Evolutionary conservation across 2,113 vertebrate genomes (phyloP).

Genomic region (Hydrolagus affinis): DNA sequence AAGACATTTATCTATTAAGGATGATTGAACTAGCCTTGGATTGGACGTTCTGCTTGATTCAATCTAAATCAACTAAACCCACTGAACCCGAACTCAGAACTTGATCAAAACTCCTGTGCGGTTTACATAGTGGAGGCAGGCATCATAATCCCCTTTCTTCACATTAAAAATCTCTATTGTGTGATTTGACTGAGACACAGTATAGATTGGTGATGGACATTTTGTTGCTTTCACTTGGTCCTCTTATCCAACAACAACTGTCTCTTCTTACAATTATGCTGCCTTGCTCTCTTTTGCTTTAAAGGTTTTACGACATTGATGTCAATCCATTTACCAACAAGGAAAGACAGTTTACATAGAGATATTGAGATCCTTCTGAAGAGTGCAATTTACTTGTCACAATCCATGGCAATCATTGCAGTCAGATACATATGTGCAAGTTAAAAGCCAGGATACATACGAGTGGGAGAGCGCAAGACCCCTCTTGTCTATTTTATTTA

Average conservation of each 20-base stretch:
- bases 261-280: not conserved
- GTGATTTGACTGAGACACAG: not conserved
- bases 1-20: not conserved
- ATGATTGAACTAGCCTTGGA: not conserved
- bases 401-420: too few species aligned
- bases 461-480: not conserved
- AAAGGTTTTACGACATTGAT: not conserved
- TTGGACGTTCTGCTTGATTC: not conserved
- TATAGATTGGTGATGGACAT: not conserved
- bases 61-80: not conserved
- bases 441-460: not conserved
- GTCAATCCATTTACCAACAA: not conserved
- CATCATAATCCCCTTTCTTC: slow-evolving; percentile 1
- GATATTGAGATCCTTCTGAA: not conserved
- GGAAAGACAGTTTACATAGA: not conserved
- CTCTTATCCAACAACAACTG: not conserved
- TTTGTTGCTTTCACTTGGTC: not conserved
- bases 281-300: not conserved
- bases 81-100: not conserved
- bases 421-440: not conserved
- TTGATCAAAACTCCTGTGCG: not conserved
- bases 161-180: not conserved
- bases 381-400: not conserved
- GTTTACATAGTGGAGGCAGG: not conserved
- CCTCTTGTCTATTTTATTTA: too few species aligned